Evolutionary conservation across 2,113 vertebrate species (phyloP), one percentile per base, ranked within the genome.

Genomic region (Rissa tridactyla): DNA sequence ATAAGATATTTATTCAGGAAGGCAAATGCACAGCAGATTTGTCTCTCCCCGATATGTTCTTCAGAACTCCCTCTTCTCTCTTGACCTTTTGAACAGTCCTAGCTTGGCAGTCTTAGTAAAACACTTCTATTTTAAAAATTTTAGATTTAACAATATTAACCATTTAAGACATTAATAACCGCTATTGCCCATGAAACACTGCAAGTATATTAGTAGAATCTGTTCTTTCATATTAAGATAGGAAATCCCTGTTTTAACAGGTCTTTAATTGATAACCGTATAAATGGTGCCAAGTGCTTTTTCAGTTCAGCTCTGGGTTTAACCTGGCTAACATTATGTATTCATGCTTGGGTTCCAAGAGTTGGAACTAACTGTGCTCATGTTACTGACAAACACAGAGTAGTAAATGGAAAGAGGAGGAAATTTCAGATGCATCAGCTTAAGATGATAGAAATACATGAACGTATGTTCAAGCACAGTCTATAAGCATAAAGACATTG

Each of bases 1-100:
- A 82, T 83, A 92, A 91, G 60, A 20, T 68, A 90, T 82, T 95
- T 96, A 54, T 54, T 46, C 29, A 60, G 44, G 81, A 94, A 80
- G 21, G 21, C 55, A 92, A 76, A 52, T 52, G 55, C 92, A 80
- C 22, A 51, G 49, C 49, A 66, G 36, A 79, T 93, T 93, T 94
- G 65, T 81, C 87, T 61, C 58, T 88, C 49, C 26, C 52, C 51
- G 10, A n/a, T 61, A 55, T 82, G 54, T 82, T 97, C 81, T 89
- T 92, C 93, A 82, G 36, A 86, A 72, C 60, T 96, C 36, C 52
- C 12, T 93, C 76, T 93, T 81, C 44, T 52, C 36, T 42, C 26
- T 79, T 72, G 20, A 51, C 7, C 19, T 75, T 69, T 60, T 64
- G 64, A 88, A 57, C 25, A 80, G 18, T 46, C 27, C 20, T 68